Base-by-base conservation (phyloP, 2,113 vertebrate species). In the Dascyllus trimaculatus region DNA sequence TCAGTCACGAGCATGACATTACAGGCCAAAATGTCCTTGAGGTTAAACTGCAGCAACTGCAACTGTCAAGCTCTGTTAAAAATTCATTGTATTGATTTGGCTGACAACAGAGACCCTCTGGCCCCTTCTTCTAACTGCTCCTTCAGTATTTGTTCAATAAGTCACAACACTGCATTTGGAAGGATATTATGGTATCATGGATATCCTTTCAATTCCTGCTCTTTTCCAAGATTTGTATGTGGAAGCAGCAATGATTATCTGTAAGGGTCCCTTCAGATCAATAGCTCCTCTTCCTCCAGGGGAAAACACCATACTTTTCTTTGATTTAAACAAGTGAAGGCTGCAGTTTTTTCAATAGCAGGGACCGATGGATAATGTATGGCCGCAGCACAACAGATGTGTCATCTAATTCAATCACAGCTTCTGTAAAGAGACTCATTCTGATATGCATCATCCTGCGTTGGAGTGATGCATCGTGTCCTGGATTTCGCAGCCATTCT, bases 1-100 rank as follows among this genome's bases (percentile, higher is more conserved):
- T 65, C 29, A 59, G 52, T 56, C 54, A 65, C 63, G 67, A 24
- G 48, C 40, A 56, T 38, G 71, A 53, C 62, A 54, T 65, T 67
- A 60, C 38, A 86, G 38, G n/a, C 75, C 78, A 65, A 29, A 35
- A 19, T 67, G 83, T 86, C 78, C 85, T 83, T 75, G 78, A 85
- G 83, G 75, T 69, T 85, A 82, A 85, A 82, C 52, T 78, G 77
- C 82, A 79, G 77, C 64, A 68, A 32, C 70, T 81, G 79, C 64
- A 68, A 38, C 66, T 81, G 64, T 77, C 72, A 62, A 67, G 58
- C 84, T 69, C 61, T 82, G 85, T 89, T 88, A 82, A 93, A 92
- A 85, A 91, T 87, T 84, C 70, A 89, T 86, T 64, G 67, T 75
- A 92, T 89, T 92, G 90, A 93, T 92, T 88, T 60, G 65, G 56